Conservation (phyloP, 2,888 invertebrate genomes). For the Stenichneumon culpator region DNA sequence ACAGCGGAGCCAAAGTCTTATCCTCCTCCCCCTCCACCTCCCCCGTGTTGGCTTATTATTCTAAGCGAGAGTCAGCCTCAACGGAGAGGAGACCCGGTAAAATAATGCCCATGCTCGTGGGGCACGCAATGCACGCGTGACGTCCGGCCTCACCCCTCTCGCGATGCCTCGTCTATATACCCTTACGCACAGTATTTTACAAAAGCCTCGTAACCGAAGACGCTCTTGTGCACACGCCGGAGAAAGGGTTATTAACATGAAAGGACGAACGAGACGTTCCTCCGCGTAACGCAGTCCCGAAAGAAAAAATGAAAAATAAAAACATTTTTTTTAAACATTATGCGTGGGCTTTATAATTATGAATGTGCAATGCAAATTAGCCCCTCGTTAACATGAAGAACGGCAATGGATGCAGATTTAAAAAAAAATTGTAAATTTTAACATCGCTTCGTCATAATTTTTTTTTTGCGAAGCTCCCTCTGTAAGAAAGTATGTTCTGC, state of each 20-base stretch:
- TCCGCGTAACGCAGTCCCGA: constrained; percentile 1
- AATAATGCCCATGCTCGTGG: constrained; percentile 73
- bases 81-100: constrained; percentile 56
- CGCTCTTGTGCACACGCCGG: constrained; percentile 41
- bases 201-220: constrained; percentile 62
- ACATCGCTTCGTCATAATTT: no score
- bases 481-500: no score
- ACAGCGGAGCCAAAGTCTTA: constrained; percentile 35
- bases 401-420: background rate
- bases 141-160: constrained; percentile 78
- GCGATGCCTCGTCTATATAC: constrained; percentile 26
- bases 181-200: constrained; percentile 43
- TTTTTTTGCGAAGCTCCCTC: no score
- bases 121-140: constrained; percentile 80
- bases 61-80: constrained; percentile 60
- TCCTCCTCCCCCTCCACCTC: background rate
- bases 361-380: constrained; percentile 39
- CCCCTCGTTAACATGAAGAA: constrained; percentile 25
- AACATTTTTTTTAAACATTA: background rate
- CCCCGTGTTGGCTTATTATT: constrained; percentile 56
- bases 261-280: constrained; percentile 46
- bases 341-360: constrained; percentile 35
- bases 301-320: constrained; percentile 19
- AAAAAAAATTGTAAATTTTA: background rate
- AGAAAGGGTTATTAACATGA: constrained; percentile 65